Evolutionary conservation across 2,113 vertebrate genomes (phyloP).

Genomic region (Megaceryle torquata): DNA sequence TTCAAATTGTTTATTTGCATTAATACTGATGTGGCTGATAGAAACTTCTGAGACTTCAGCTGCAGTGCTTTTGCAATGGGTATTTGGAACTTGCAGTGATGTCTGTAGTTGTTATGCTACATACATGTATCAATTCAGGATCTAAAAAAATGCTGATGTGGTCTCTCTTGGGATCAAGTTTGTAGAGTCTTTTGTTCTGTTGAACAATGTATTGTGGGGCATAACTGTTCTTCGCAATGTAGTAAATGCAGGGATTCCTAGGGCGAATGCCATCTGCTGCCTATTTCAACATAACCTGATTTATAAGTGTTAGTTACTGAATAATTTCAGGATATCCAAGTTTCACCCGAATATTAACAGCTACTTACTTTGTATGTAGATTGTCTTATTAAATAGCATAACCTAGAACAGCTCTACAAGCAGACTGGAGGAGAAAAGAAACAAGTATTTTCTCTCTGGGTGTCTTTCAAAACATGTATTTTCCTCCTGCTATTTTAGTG

Average conservation of each 20-base stretch:
- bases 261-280: neutral
- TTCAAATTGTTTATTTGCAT: neutral
- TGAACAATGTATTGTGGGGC: neutral
- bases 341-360: slow-evolving; percentile 23
- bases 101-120: neutral
- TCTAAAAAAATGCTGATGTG: neutral
- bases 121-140: rapidly evolving
- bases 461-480: neutral
- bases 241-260: neutral
- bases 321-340: neutral
- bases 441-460: neutral
- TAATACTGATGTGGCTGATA: neutral
- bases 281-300: neutral
- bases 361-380: neutral
- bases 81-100: neutral
- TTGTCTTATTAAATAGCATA: neutral
- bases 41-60: neutral
- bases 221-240: neutral
- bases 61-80: neutral
- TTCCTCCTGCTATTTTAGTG: slow-evolving; percentile 22
- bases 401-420: slow-evolving; percentile 20
- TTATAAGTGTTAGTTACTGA: slow-evolving; percentile 16
- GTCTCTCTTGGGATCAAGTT: neutral
- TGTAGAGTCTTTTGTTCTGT: neutral
- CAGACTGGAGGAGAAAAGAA: slow-evolving; percentile 23